Conservation (phyloP, 2,797 vertebrate genomes). For the Pseudotriccus pelzelni region DNA sequence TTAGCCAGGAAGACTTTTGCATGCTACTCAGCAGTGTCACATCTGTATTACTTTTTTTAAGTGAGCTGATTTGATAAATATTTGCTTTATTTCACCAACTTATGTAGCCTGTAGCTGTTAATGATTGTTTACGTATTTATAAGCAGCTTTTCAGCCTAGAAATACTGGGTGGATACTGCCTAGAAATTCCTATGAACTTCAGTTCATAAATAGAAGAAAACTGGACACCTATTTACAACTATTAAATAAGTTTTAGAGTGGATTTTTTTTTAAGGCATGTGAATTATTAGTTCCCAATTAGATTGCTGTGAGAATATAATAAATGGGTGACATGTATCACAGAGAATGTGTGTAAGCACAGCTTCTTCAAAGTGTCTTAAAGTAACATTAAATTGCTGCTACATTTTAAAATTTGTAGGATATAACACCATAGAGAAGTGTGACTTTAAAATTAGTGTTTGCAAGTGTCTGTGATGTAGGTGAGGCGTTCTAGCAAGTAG, state of each 20-base stretch:
- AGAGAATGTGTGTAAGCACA: neutral
- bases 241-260: neutral
- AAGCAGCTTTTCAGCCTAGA: neutral
- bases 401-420: constrained; percentile 59
- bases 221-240: neutral
- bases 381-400: constrained; percentile 62
- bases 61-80: neutral
- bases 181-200: no score
- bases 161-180: neutral
- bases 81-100: neutral
- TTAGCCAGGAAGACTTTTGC: neutral
- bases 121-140: neutral
- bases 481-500: constrained; percentile 56
- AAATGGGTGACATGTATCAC: constrained; percentile 15
- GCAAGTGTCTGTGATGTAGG: constrained; percentile 63
- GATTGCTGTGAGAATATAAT: constrained; percentile 5
- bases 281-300: neutral
- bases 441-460: constrained; percentile 70
- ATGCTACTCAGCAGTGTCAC: neutral
- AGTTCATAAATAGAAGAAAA: no score
- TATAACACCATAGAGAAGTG: constrained; percentile 63
- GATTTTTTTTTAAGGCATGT: neutral
- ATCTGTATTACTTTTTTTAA: neutral
- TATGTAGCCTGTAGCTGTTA: neutral
- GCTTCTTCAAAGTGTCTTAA: constrained; percentile 44